phyloP scores from a whole-genome alignment of 2,888 invertebrate genomes.

The Chymomyza fuscimana region DNA sequence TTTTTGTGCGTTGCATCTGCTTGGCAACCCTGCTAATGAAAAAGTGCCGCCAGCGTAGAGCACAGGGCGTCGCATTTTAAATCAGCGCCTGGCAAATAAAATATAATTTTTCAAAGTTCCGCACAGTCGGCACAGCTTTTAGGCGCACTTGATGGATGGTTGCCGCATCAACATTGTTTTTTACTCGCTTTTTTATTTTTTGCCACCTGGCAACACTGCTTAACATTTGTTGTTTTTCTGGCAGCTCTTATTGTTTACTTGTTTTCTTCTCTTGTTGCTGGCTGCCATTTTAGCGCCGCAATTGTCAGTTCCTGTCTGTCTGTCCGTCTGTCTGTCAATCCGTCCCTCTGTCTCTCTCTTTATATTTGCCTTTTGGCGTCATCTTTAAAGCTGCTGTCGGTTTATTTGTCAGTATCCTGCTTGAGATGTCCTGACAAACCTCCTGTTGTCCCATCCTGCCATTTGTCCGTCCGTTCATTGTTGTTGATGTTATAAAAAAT shows the following conservation, averaged over 20 bases:
- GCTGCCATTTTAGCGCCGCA: slow-evolving; percentile 29
- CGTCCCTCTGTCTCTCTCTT: slow-evolving; percentile 1
- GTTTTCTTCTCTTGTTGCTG: slow-evolving; percentile 12
- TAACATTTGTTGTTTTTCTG: slow-evolving; percentile 2
- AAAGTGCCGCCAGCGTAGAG: slow-evolving; percentile 16
- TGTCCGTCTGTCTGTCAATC: slow-evolving; percentile 19
- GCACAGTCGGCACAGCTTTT: slow-evolving; percentile 31
- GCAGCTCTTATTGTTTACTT: slow-evolving; percentile 24
- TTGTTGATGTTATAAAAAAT: slow-evolving; percentile 15
- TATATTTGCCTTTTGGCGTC: slow-evolving; percentile 20
- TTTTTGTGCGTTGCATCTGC: background rate
- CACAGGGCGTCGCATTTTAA: slow-evolving; percentile 20
- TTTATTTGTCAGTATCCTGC: background rate
- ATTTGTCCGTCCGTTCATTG: background rate
- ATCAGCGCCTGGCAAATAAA: slow-evolving; percentile 54
- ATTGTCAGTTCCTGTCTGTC: slow-evolving; percentile 47
- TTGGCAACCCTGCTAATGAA: slow-evolving; percentile 22
- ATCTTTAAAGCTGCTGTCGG: background rate
- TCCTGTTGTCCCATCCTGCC: background rate
- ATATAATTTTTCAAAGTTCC: slow-evolving; percentile 55
- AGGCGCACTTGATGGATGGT: slow-evolving; percentile 46
- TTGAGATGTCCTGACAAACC: background rate
- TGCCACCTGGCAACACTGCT: background rate
- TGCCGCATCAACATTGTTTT: slow-evolving; percentile 12
- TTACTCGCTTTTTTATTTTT: background rate